These are phyloP conservation scores for Glossosoma conforme DNA, from an alignment of 1,140 invertebrate species.

Conservation along the genomic window DNA sequence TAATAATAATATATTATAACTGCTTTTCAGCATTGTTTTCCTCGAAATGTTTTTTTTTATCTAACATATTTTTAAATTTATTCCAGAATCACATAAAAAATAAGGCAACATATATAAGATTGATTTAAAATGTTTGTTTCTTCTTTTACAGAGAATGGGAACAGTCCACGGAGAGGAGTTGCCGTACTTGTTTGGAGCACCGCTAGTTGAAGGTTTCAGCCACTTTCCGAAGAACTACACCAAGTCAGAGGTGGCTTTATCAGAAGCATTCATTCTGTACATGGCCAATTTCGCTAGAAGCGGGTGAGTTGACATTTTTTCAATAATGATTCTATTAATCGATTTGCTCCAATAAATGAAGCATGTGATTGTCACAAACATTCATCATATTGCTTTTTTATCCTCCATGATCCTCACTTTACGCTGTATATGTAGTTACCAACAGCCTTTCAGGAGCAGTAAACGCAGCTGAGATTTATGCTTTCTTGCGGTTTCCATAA, in stretches of 20 bases:
- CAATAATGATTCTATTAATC: too few relatives aligned
- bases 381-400: too few relatives aligned
- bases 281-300: constrained; percentile 86
- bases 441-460: too few relatives aligned
- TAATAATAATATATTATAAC: too few relatives aligned
- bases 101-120: constrained; percentile 1
- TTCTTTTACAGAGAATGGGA: constrained; percentile 67
- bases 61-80: not conserved
- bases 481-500: too few relatives aligned
- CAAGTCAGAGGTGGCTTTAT: constrained; percentile 72
- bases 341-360: too few relatives aligned
- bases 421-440: too few relatives aligned
- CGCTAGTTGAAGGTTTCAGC: constrained; percentile 66
- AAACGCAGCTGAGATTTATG: too few relatives aligned
- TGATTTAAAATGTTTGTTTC: constrained; percentile 13
- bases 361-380: too few relatives aligned
- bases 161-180: constrained; percentile 87
- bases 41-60: not conserved
- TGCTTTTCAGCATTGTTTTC: too few relatives aligned
- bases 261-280: constrained; percentile 81
- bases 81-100: too few relatives aligned
- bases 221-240: constrained; percentile 80
- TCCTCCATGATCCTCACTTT: too few relatives aligned
- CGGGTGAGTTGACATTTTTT: constrained; percentile 84
- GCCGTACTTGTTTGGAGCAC: constrained; percentile 84